A percentile compares a stretch with the other conserved stretches of the same genome.
Conservation (phyloP, 2,113 vertebrate species). For the Rallus limicola region DNA sequence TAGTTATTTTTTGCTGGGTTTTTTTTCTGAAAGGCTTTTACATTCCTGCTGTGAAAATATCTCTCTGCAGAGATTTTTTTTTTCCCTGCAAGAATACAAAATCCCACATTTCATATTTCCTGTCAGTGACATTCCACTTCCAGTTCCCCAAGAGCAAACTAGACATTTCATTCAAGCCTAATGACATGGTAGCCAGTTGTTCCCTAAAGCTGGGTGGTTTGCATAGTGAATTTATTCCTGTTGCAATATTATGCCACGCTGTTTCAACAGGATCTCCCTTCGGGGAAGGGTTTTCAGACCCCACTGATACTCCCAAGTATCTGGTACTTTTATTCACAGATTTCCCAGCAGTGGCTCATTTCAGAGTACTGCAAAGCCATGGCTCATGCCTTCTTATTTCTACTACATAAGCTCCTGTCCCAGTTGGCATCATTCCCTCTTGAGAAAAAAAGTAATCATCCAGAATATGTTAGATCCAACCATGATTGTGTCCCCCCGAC, state of each 20-base stretch:
- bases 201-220: slow-evolving; percentile 29
- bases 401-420: background rate
- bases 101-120: background rate
- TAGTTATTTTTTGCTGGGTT: background rate
- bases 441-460: background rate
- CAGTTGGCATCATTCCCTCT: background rate
- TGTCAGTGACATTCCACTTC: background rate
- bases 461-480: background rate
- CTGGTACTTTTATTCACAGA: background rate
- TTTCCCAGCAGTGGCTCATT: background rate
- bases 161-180: background rate
- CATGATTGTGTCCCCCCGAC: too few species aligned
- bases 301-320: background rate
- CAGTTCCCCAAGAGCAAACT: slow-evolving; percentile 3
- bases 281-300: background rate
- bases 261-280: background rate
- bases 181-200: background rate
- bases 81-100: too few species aligned
- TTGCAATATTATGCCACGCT: background rate
- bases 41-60: background rate
- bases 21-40: background rate
- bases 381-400: background rate
- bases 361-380: background rate
- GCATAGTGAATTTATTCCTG: background rate
- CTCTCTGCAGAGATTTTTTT: slow-evolving; percentile 26